A percentile compares a stretch with the other conserved stretches of the same genome.
These are phyloP conservation scores for Dasysyrphus tricinctus DNA, from an alignment of 2,888 invertebrate species.

Conservation along the genomic window DNA sequence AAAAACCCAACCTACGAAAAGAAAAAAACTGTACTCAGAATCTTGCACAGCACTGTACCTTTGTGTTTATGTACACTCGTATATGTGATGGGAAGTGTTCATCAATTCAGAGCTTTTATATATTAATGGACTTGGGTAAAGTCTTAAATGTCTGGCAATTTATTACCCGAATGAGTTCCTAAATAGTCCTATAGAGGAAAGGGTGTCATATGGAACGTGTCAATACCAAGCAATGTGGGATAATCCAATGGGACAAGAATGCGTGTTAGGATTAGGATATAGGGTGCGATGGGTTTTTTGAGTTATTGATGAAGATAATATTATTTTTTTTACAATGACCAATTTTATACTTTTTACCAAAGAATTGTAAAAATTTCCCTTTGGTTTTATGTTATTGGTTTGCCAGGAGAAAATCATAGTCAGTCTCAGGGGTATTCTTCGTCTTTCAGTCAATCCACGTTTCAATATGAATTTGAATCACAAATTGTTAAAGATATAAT, in stretches of 20 bases:
- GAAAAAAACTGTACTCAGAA: background rate
- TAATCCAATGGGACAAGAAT: background rate
- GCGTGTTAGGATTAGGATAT: too few relatives aligned
- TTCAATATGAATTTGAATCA: too few relatives aligned
- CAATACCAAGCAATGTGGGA: conserved; percentile 16
- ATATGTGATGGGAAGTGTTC: conserved; percentile 26
- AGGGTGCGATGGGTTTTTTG: background rate
- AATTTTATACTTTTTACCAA: background rate
- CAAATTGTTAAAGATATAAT: too few relatives aligned
- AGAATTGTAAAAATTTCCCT: too few relatives aligned
- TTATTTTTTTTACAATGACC: background rate
- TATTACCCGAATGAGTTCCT: conserved; percentile 32
- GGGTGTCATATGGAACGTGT: conserved; percentile 3
- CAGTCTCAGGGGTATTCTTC: too few relatives aligned
- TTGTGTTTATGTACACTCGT: too few relatives aligned
- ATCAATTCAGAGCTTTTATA: conserved; percentile 45
- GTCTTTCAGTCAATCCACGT: too few relatives aligned
- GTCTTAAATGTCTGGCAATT: conserved; percentile 47
- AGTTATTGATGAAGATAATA: background rate
- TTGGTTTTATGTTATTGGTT: too few relatives aligned
- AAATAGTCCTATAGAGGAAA: background rate
- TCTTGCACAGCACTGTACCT: background rate
- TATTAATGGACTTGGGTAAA: conserved; percentile 61
- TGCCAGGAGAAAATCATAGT: too few relatives aligned
- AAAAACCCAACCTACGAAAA: too few relatives aligned